phyloP scores from a whole-genome alignment of 1,140 invertebrate genomes.

The Drosophila sechellia region DNA sequence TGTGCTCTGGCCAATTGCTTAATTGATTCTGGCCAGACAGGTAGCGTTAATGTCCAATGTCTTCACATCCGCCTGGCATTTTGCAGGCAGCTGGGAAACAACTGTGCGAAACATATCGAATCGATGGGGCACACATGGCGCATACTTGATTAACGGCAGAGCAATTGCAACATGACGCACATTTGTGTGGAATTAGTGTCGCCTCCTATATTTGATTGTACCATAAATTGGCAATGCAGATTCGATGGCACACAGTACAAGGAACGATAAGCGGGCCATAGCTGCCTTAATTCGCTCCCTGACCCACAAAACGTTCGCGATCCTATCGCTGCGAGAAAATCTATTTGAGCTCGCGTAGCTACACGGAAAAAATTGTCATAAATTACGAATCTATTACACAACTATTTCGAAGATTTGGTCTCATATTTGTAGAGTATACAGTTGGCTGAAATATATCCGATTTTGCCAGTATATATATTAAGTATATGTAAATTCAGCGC shows the following conservation, averaged over 20 bases:
- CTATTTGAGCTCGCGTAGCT: constrained; percentile 17
- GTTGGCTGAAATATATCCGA: too few species aligned
- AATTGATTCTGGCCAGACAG: constrained; percentile 60
- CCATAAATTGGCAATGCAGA: constrained; percentile 61
- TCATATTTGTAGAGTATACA: too few species aligned
- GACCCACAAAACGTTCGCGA: constrained; percentile 53
- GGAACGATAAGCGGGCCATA: constrained; percentile 45
- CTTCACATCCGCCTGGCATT: constrained; percentile 63
- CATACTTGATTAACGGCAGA: constrained; percentile 60
- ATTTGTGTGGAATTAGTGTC: constrained; percentile 73
- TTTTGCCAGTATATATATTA: too few species aligned
- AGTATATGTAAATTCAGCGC: too few species aligned
- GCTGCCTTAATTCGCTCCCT: constrained; percentile 55
- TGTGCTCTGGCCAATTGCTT: constrained; percentile 46
- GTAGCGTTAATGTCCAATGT: constrained; percentile 49
- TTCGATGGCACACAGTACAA: constrained; percentile 35
- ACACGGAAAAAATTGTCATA: constrained; percentile 1
- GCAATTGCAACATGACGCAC: constrained; percentile 69
- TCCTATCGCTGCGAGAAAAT: constrained; percentile 49
- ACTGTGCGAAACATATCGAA: constrained; percentile 31
- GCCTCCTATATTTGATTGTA: constrained; percentile 61
- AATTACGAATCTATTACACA: neutral
- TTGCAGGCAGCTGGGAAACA: constrained; percentile 23
- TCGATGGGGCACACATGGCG: constrained; percentile 63
- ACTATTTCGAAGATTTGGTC: neutral